Conservation (phyloP, 37 sponge, comb jelly and placozoan genomes). For the Crambe crambe region DNA sequence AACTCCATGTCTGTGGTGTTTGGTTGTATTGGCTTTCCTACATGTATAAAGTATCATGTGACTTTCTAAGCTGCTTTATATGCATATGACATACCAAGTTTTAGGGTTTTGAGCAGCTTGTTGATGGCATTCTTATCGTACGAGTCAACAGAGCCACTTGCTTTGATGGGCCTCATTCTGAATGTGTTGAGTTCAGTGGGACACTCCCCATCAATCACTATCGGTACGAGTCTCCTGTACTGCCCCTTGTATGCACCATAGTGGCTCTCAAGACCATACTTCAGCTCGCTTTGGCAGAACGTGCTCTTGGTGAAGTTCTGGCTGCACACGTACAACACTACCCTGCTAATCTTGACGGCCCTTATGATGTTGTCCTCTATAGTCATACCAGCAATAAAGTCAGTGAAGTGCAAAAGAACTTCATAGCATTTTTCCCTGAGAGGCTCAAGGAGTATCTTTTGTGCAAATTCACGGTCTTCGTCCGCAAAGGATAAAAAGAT, state of each 20-base stretch:
- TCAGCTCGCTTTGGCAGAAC: slow-evolving; percentile 35
- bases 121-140: neutral
- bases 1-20: too few species aligned
- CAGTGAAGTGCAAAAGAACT: slow-evolving; percentile 26
- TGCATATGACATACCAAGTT: neutral
- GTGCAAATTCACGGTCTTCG: slow-evolving; percentile 23
- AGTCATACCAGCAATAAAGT: slow-evolving; percentile 35
- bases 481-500: slow-evolving; percentile 49
- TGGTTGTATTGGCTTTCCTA: neutral
- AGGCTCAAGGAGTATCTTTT: slow-evolving; percentile 6
- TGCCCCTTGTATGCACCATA: slow-evolving; percentile 15
- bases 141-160: neutral
- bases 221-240: slow-evolving; percentile 13
- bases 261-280: slow-evolving; percentile 12
- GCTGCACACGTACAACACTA: slow-evolving; percentile 10
- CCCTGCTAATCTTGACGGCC: slow-evolving; percentile 9
- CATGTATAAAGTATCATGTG: too few species aligned
- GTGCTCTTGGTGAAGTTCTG: slow-evolving; percentile 11
- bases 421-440: slow-evolving; percentile 3
- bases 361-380: slow-evolving; percentile 25
- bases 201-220: slow-evolving; percentile 13
- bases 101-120: neutral
- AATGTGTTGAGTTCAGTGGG: slow-evolving; percentile 1
- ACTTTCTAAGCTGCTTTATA: too few species aligned
- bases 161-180: neutral